A percentile compares a stretch with the other conserved stretches of the same genome.
Evolutionary conservation across 2,888 invertebrate species (phyloP).

Genomic region (Orthosia gothica): DNA sequence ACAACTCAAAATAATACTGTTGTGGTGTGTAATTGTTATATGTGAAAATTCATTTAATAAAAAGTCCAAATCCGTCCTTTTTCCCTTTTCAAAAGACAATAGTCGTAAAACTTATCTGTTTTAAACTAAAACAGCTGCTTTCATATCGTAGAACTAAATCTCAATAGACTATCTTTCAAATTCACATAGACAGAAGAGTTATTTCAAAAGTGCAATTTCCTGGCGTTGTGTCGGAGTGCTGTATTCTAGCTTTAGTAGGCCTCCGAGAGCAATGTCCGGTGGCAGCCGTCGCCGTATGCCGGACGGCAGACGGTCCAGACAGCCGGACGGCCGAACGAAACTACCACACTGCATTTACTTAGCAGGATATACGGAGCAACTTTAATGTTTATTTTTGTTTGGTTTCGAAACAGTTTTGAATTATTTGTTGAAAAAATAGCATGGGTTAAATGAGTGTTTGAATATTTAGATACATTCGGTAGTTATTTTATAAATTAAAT

Average conservation of each 20-base stretch:
- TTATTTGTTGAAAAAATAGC: neutral
- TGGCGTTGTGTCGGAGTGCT: constrained; percentile 48
- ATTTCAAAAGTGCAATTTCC: constrained; percentile 74
- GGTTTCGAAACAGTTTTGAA: neutral
- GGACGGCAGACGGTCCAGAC: constrained; percentile 28
- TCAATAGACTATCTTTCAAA: constrained; percentile 24
- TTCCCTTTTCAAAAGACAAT: no score
- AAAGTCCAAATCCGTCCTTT: no score
- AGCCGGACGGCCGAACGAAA: constrained; percentile 19
- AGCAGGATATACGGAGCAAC: constrained; percentile 10
- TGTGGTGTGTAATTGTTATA: no score
- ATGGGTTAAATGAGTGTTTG: no score
- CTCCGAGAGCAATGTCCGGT: constrained; percentile 60
- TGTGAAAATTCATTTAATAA: no score
- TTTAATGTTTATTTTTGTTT: constrained; percentile 27
- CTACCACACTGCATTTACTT: constrained; percentile 42
- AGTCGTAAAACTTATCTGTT: neutral
- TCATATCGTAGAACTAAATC: neutral
- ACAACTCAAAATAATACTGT: neutral
- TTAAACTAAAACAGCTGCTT: neutral
- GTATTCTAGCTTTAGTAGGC: constrained; percentile 61
- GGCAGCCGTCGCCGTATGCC: constrained; percentile 1
- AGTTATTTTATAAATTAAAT: no score
- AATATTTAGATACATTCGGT: no score
- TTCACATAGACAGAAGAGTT: constrained; percentile 49